A percentile compares a stretch with the other conserved stretches of the same genome.
These are phyloP conservation scores for Anarrhichthys ocellatus DNA, from an alignment of 2,113 vertebrate species.

Conservation along the genomic window DNA sequence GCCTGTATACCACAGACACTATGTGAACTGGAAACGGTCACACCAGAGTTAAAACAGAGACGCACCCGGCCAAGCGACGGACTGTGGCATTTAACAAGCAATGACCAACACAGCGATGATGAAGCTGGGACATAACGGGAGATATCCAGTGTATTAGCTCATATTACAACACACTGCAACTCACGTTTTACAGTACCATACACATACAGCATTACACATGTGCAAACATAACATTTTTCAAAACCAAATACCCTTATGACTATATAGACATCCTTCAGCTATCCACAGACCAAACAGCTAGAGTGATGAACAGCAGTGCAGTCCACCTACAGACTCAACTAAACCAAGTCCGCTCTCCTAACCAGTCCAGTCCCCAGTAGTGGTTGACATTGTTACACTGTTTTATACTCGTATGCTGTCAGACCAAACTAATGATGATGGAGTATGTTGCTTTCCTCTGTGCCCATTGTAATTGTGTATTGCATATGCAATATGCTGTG, in stretches of 20 bases:
- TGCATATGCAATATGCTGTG: constrained; percentile 52
- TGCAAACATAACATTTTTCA: neutral
- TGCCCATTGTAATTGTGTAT: constrained; percentile 38
- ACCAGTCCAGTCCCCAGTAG: neutral
- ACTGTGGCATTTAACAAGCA: constrained; percentile 61
- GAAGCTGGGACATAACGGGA: constrained; percentile 36
- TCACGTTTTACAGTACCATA: neutral
- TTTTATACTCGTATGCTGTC: constrained; percentile 51
- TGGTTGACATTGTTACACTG: constrained; percentile 65
- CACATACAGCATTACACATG: neutral
- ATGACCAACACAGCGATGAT: constrained; percentile 73
- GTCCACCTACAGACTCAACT: neutral
- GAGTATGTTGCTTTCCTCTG: constrained; percentile 66
- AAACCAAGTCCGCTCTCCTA: neutral
- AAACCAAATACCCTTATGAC: constrained; percentile 25
- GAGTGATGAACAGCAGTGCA: constrained; percentile 1
- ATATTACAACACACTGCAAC: neutral
- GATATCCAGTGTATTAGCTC: neutral
- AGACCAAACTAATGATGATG: constrained; percentile 42
- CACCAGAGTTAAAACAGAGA: constrained; percentile 80
- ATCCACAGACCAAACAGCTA: neutral
- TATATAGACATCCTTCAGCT: neutral
- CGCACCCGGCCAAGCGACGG: constrained; percentile 83
- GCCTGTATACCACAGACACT: constrained; percentile 48
- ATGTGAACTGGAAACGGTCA: constrained; percentile 41